Conservation (phyloP, 2,797 vertebrate species). For the Mus minutoides region DNA sequence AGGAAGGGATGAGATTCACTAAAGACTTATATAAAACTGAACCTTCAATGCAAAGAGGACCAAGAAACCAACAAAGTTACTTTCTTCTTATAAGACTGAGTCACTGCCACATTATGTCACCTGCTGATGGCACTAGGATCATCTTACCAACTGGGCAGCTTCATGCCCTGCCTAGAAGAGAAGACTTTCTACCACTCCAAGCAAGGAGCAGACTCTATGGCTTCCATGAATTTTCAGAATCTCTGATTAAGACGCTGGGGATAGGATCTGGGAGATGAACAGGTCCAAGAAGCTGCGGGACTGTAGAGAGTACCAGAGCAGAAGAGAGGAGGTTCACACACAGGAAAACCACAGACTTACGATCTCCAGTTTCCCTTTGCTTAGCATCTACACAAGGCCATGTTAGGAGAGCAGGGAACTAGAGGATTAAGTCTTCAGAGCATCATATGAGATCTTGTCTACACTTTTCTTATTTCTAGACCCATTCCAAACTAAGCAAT, state of each 20-base stretch:
- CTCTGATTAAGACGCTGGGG: neutral
- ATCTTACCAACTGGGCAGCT: neutral
- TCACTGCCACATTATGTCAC: neutral
- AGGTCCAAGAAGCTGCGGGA: neutral
- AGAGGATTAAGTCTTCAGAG: neutral
- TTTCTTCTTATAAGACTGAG: neutral
- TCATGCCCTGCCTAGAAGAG: neutral
- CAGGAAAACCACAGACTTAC: neutral
- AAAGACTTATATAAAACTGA: conserved; percentile 34
- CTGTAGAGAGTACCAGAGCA: neutral
- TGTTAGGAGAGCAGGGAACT: conserved; percentile 5
- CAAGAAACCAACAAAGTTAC: conserved; percentile 4
- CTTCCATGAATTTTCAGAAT: conserved; percentile 18
- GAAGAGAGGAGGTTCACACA: neutral
- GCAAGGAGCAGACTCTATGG: neutral
- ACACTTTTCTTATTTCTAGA: conserved; percentile 67
- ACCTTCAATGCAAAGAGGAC: neutral
- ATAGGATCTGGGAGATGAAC: neutral
- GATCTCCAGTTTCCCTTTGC: neutral
- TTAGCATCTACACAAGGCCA: neutral
- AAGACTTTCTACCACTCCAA: neutral
- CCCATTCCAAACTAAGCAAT: conserved; percentile 66
- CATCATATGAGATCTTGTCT: neutral
- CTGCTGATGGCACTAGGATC: neutral
- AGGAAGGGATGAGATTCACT: neutral